Evolutionary conservation across 1,140 invertebrate species (phyloP).

Genomic region (Nasonia giraulti): DNA sequence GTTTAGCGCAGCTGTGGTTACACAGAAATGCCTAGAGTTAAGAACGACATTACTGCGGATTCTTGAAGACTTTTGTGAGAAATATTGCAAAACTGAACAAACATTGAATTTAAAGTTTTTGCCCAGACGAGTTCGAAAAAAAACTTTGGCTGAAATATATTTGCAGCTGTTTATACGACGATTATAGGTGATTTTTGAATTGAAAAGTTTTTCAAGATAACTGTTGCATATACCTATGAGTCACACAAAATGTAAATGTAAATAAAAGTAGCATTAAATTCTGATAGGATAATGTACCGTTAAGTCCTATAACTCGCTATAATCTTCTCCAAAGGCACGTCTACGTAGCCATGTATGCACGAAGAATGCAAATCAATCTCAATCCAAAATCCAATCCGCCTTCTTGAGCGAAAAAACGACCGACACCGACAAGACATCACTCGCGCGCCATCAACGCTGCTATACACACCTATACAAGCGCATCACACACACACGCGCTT

Average conservation of each 20-base stretch:
- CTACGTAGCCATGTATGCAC: neutral
- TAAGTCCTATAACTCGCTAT: neutral
- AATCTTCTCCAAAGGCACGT: neutral
- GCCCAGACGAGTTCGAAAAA: neutral
- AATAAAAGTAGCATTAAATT: neutral
- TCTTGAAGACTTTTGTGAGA: neutral
- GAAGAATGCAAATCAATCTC: slow-evolving; percentile 26
- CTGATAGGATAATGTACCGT: neutral
- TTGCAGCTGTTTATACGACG: neutral
- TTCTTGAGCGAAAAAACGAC: neutral
- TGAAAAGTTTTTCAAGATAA: neutral
- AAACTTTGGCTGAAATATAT: no score
- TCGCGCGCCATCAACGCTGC: neutral
- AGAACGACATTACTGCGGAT: neutral
- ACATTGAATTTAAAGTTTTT: neutral
- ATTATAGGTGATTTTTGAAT: neutral
- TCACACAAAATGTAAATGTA: no score
- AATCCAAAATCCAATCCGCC: slow-evolving; percentile 6
- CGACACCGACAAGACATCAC: neutral
- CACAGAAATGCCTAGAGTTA: neutral
- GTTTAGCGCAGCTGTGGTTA: no score
- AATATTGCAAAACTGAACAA: neutral
- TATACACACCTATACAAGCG: neutral
- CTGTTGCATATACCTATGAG: no score
- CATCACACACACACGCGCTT: neutral